Base-by-base conservation (phyloP, 2,113 vertebrate species). In the Notechis scutatus region DNA sequence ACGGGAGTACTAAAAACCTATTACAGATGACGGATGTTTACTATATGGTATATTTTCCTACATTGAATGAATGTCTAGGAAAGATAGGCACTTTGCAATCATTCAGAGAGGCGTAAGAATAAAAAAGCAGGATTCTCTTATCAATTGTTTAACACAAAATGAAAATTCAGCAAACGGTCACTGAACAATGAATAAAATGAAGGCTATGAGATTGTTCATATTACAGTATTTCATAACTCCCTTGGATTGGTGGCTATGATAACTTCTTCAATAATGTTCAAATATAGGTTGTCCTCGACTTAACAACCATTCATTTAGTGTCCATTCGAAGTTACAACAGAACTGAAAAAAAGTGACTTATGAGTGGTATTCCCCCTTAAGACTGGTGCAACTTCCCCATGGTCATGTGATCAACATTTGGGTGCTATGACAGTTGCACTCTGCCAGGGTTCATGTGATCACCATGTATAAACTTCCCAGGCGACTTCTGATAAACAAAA, bases 1-100 rank as follows among this genome's bases (percentile, higher is more conserved):
- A 99, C 0, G 99, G 99, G 95, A 99, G 99, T 97, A 99, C 99
- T 95, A 99, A 99, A 97, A 99, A 99, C 97, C 98, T 99, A 85
- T 97, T 99, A 89, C 99, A 99, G 97, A 99, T 99, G 99, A 98
- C 98, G 0, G 99, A 99, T 94, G 98, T 99, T 59, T 99, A 99
- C 97, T 99, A 99, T 94, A 99, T 99, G 94, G 99, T 99, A 97
- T 93, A 98, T 97, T 96, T 90, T 9, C 45, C 69, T n/a, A 5
- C 45, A 29, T 47, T 86, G 29, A 34, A 87, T 59, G 55, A 29
- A 91, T 50, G 9, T 93, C 91, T 86, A 94, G 93, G 95, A 93
- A 88, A 10, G 61, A 24, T 18, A 74, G 91, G 69, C 90, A 45
- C 47, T 92, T 92, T 94, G 1, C 5, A 94, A 87, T 64, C 55